Percentiles rank a stretch among this genome's conserved stretches.
Evolutionary conservation across 1,140 invertebrate genomes (phyloP).

Genomic region (Rhagoletis zephyria): DNA sequence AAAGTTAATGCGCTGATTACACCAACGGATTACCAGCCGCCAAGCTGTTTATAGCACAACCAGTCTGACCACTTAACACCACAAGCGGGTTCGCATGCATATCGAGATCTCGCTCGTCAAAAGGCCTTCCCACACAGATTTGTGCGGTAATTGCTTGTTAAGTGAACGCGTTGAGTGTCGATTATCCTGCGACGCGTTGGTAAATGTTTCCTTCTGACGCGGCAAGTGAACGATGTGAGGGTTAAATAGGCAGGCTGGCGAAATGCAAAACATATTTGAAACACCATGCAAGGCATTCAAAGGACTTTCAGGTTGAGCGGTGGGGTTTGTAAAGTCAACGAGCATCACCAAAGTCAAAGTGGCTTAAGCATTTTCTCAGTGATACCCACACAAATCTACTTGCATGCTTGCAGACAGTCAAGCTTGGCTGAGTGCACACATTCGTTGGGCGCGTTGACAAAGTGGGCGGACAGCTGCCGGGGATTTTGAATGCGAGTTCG

Average conservation of each 20-base stretch:
- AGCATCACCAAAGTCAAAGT: slow-evolving; percentile 60
- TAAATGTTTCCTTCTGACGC: too few relatives aligned
- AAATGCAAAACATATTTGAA: slow-evolving; percentile 61
- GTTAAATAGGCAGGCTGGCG: slow-evolving; percentile 13
- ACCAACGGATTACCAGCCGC: slow-evolving; percentile 24
- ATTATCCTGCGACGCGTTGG: neutral
- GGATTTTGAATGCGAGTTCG: neutral
- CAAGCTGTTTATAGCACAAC: neutral
- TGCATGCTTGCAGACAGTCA: neutral
- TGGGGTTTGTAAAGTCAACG: slow-evolving; percentile 32
- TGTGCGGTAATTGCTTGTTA: slow-evolving; percentile 67
- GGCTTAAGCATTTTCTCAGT: neutral
- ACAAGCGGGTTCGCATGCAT: neutral
- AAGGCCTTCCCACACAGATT: slow-evolving; percentile 70
- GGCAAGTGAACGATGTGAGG: too few relatives aligned
- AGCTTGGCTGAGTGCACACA: neutral
- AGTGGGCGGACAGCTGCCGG: slow-evolving; percentile 55
- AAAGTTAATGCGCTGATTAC: slow-evolving; percentile 41
- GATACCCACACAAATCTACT: neutral
- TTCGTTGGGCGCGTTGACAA: slow-evolving; percentile 56
- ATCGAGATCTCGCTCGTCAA: slow-evolving; percentile 57
- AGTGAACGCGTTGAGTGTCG: neutral
- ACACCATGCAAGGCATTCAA: slow-evolving; percentile 62
- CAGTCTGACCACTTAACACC: neutral
- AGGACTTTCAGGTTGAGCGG: slow-evolving; percentile 33